phyloP scores from a whole-genome alignment of 2,113 vertebrate genomes.

The Oreochromis tanganicae region DNA sequence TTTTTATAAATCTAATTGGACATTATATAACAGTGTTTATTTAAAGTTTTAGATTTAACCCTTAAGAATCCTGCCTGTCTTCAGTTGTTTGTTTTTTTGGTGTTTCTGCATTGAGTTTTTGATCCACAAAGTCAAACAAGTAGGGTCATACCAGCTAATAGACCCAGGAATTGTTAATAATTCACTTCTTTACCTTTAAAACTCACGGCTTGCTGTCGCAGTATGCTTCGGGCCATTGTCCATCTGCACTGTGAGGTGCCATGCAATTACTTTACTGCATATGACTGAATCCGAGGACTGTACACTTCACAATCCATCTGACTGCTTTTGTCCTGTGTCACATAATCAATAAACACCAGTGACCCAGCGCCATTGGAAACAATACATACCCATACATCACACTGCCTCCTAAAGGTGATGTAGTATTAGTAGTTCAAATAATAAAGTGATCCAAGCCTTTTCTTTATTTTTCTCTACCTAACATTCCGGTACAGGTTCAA shows the following conservation, averaged over 20 bases:
- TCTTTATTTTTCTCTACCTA: neutral
- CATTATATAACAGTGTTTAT: neutral
- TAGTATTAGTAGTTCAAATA: neutral
- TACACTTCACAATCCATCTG: neutral
- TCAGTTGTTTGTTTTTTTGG: neutral
- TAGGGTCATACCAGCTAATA: neutral
- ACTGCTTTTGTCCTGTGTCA: neutral
- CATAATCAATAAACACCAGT: neutral
- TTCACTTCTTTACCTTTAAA: neutral
- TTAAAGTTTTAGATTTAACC: neutral
- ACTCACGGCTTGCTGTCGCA: neutral
- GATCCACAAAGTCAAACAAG: neutral
- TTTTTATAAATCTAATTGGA: neutral
- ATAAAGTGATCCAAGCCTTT: neutral
- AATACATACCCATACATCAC: neutral
- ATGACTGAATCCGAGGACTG: neutral
- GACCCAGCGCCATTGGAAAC: neutral
- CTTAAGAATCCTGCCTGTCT: neutral
- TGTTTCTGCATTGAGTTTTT: neutral
- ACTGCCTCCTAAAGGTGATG: neutral
- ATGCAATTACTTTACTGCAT: neutral
- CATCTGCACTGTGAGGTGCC: neutral
- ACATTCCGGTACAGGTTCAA: neutral
- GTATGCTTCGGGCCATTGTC: neutral
- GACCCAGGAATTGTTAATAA: neutral